Conservation (phyloP, 2,888 invertebrate species). For the Rhyacophila evoluta region DNA sequence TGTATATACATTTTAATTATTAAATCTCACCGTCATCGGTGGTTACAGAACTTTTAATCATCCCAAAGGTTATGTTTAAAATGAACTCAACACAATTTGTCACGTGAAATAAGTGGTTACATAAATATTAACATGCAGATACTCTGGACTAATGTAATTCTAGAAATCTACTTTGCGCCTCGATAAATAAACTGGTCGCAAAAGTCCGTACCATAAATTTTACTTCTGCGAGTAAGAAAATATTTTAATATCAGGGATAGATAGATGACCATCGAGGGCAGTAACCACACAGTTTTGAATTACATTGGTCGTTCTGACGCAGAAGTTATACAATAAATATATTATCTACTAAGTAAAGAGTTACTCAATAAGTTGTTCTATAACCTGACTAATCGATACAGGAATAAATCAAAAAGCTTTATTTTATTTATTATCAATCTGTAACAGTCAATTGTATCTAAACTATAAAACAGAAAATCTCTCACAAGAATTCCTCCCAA, state of each 20-base stretch:
- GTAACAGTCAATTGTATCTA: too few species aligned
- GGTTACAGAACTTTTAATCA: too few species aligned
- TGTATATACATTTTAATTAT: too few species aligned
- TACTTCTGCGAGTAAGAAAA: background rate
- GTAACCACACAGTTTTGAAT: background rate
- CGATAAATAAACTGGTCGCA: background rate
- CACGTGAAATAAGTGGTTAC: background rate
- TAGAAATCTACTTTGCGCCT: background rate
- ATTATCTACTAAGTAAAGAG: too few species aligned
- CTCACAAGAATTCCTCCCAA: too few species aligned
- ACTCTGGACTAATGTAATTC: background rate
- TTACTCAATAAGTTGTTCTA: too few species aligned
- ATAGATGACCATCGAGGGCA: background rate
- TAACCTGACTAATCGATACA: too few species aligned
- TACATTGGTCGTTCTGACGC: background rate
- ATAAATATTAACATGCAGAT: background rate
- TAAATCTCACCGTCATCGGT: too few species aligned
- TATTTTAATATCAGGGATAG: background rate
- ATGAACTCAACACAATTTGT: background rate
- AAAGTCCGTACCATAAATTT: background rate
- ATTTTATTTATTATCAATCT: too few species aligned
- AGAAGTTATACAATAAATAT: background rate
- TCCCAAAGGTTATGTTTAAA: too few species aligned
- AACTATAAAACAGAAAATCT: too few species aligned
- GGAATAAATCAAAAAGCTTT: too few species aligned